Evolutionary conservation across 2,113 vertebrate species (phyloP), one percentile per base, ranked within the genome.

Genomic region (Heptranchias perlo): DNA sequence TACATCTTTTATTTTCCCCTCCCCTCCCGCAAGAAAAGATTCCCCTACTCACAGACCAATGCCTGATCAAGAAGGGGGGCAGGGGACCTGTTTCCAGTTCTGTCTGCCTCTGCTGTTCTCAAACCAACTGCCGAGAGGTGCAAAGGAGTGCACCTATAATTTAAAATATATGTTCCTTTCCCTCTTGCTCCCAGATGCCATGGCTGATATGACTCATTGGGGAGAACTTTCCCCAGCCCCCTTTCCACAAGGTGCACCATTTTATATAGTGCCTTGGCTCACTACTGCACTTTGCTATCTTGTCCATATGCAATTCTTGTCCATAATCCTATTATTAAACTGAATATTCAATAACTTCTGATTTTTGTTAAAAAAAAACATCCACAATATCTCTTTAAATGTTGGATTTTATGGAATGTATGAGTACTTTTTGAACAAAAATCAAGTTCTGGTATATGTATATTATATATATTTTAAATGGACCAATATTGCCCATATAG

Each of bases 401-500:
- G 49, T 92, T 65, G 25, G 52, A 96, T 92, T 96, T 92, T 18
- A 67, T 96, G 49, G 25, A 69, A 49, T 6, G 14, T 78, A 93
- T 69, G 21, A 35, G 31, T 92, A 39, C 13, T 21, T 58, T 58
- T 92, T 61, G 54, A 92, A 62, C 13, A n/a, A 39, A n/a, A 92
- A 92, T 16, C 58, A 92, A 7, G 0, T 84, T 35, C 54, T 6
- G 47, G 10, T 47, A 92, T 96, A 95, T 25, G 28, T n/a, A 93
- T 73, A 39, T 96, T 47, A 92, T 96, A 95, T 25, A 31, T n/a
- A 93, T 73, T 47, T 96, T 97, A 28, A 93, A 8, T 93, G 16
- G 35, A 62, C 3, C 35, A 35, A 35, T 58, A 58, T 31, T 91
- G 52, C 13, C 28, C 87, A 93, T 31, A 31, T 52, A 25, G 14